Conservation (phyloP, 2,797 vertebrate genomes). For the Arrhamphus sclerolepis region DNA sequence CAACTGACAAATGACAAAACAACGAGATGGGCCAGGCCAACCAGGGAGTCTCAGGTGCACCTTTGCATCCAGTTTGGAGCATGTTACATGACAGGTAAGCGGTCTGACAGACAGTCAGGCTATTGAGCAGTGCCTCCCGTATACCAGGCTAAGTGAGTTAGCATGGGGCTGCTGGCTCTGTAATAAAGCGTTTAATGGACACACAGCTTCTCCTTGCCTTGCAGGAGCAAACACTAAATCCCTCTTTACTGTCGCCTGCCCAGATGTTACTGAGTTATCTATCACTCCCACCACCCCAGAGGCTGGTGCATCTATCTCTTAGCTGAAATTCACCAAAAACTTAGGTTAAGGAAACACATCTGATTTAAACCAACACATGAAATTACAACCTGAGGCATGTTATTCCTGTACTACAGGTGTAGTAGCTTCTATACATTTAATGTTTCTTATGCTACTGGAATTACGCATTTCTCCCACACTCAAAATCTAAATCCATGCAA, state of each 20-base stretch:
- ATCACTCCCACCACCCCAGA: slow-evolving; percentile 94
- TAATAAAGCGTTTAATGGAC: slow-evolving; percentile 99
- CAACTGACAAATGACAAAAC: slow-evolving; percentile 48
- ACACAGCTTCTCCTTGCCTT: slow-evolving; percentile 95
- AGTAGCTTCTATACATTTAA: not conserved
- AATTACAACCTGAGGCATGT: slow-evolving; percentile 1
- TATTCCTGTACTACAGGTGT: not conserved
- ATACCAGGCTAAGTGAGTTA: slow-evolving; percentile 97
- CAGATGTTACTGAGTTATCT: slow-evolving; percentile 99
- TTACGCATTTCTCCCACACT: no score
- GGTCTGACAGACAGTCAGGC: slow-evolving; percentile 84
- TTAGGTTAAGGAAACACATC: slow-evolving; percentile 46
- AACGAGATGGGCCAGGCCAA: slow-evolving; percentile 25
- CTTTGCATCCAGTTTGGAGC: slow-evolving; percentile 78
- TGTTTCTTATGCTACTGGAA: no score
- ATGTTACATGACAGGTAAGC: slow-evolving; percentile 85
- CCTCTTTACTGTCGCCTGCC: slow-evolving; percentile 98
- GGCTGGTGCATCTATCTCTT: slow-evolving; percentile 91
- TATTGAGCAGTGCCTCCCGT: slow-evolving; percentile 78
- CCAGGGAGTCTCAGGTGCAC: slow-evolving; percentile 58
- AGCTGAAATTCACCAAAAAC: slow-evolving; percentile 76
- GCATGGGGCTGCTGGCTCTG: slow-evolving; percentile 95
- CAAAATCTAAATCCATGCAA: no score
- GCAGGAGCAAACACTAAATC: slow-evolving; percentile 97
- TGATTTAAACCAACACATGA: slow-evolving; percentile 13